These are phyloP conservation scores for Thaumatotibia leucotreta DNA, from an alignment of 1,140 invertebrate genomes.

Conservation along the genomic window DNA sequence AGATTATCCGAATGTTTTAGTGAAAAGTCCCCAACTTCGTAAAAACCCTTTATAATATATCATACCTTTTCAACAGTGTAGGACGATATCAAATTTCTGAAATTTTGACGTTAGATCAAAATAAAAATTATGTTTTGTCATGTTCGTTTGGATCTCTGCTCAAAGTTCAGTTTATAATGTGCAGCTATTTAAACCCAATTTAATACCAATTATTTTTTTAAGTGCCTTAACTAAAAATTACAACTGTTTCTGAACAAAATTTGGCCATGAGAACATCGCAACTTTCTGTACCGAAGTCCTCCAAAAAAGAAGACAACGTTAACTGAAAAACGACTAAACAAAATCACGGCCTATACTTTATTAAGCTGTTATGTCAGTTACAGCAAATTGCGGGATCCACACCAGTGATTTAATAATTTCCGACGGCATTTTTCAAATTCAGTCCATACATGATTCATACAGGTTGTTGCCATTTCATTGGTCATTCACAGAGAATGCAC, in stretches of 20 bases:
- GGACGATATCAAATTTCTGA: too few relatives aligned
- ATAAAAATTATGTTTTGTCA: too few relatives aligned
- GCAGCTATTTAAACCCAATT: too few relatives aligned
- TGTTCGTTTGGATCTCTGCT: too few relatives aligned
- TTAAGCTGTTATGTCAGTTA: constrained; percentile 10
- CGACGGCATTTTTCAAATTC: background rate
- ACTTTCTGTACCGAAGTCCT: too few relatives aligned
- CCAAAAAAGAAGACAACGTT: background rate
- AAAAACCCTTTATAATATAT: background rate
- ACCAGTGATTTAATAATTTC: constrained; percentile 2
- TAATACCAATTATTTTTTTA: too few relatives aligned
- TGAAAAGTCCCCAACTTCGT: background rate
- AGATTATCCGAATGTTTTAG: background rate
- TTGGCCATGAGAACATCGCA: too few relatives aligned
- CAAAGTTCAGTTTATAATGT: too few relatives aligned
- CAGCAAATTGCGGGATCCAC: background rate
- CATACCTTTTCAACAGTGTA: background rate
- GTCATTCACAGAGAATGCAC: background rate
- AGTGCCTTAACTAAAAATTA: too few relatives aligned
- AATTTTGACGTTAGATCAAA: background rate
- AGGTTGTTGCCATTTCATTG: background rate
- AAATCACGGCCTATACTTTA: constrained; percentile 1
- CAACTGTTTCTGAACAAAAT: too few relatives aligned
- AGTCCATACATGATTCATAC: background rate
- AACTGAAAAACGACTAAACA: background rate